phyloP scores from a whole-genome alignment of 2,113 vertebrate species.

The Camelus dromedarius region DNA sequence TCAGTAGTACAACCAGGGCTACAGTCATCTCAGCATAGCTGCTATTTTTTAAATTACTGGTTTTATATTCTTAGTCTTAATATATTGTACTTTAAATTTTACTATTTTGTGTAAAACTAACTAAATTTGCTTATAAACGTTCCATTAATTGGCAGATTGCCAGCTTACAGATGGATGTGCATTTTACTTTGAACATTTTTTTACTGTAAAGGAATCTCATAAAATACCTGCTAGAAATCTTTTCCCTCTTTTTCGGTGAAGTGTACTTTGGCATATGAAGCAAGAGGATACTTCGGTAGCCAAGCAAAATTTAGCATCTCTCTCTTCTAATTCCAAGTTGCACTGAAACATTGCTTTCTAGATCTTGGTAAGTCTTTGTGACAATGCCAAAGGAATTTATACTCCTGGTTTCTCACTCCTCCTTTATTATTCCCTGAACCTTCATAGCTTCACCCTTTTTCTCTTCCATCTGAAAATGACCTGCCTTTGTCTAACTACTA shows the following conservation, averaged over 20 bases:
- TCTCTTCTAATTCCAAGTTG: conserved; percentile 19
- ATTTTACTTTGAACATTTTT: not conserved
- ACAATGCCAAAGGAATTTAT: not conserved
- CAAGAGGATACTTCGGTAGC: not conserved
- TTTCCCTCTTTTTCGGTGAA: not conserved
- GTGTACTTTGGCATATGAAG: not conserved
- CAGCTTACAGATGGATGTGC: not conserved
- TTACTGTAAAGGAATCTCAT: not conserved
- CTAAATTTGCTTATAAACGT: not conserved
- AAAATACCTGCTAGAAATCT: not conserved
- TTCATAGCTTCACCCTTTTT: not conserved
- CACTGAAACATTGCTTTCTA: not conserved
- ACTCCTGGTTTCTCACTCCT: not conserved
- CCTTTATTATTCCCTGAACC: not conserved
- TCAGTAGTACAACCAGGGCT: not conserved
- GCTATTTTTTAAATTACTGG: not conserved
- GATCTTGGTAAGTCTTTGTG: not conserved
- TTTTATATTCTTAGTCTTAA: not conserved
- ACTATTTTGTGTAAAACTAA: not conserved
- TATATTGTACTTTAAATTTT: not conserved
- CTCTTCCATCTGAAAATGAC: not conserved
- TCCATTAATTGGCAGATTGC: not conserved
- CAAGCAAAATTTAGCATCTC: not conserved
- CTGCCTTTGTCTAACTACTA: not conserved
- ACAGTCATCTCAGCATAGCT: not conserved